Percentiles rank a stretch among this genome's conserved stretches.
Conservation (phyloP, 2,888 invertebrate genomes). For the Drosophila pegasa region DNA sequence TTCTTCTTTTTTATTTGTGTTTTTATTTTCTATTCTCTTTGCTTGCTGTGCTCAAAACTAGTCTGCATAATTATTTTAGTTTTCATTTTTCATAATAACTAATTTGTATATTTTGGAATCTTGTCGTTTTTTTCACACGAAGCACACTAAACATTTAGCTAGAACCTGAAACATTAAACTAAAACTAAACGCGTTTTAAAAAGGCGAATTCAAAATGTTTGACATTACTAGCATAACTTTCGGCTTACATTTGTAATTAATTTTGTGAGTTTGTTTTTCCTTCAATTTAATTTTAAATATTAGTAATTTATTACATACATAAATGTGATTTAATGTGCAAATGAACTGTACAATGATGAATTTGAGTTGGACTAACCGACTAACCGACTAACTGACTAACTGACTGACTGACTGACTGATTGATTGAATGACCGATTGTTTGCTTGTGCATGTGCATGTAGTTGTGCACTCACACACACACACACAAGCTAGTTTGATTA, state of each 20-base stretch:
- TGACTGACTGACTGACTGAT: constrained; percentile 50
- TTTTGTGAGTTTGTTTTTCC: constrained; percentile 4
- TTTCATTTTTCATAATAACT: constrained; percentile 13
- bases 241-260: constrained; percentile 24
- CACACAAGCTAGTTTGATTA: constrained; percentile 70
- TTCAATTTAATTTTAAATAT: constrained; percentile 32
- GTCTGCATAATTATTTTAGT: neutral
- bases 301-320: constrained; percentile 35
- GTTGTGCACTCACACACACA: constrained; percentile 33
- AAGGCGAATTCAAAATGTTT: constrained; percentile 80
- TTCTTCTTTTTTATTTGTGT: constrained; percentile 49
- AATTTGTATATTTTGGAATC: constrained; percentile 11
- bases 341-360: constrained; percentile 73
- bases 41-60: constrained; percentile 37
- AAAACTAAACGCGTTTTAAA: constrained; percentile 59
- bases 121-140: constrained; percentile 40
- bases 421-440: constrained; percentile 61
- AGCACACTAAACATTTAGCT: constrained; percentile 74
- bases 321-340: constrained; percentile 57
- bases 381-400: constrained; percentile 40
- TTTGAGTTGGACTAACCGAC: constrained; percentile 43
- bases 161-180: constrained; percentile 49
- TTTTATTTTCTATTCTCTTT: constrained; percentile 33
- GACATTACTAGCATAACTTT: constrained; percentile 75
- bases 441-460: constrained; percentile 37